Evolutionary conservation across 2,888 invertebrate species (phyloP).

Genomic region (Dryadula phaetusa): DNA sequence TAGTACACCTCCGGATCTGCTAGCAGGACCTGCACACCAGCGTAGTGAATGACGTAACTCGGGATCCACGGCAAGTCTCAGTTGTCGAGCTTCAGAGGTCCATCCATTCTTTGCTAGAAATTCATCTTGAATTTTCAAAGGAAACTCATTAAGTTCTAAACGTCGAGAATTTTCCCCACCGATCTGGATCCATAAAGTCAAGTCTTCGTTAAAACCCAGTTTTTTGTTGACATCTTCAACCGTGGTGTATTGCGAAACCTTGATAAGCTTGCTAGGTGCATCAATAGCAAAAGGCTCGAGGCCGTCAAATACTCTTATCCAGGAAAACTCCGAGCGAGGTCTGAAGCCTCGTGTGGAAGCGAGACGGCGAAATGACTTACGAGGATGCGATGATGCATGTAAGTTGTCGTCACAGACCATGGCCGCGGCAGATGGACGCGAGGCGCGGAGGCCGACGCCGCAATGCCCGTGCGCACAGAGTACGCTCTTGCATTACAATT

Average conservation of each 20-base stretch:
- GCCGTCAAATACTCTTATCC: constrained; percentile 86
- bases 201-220: constrained; percentile 77
- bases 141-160: constrained; percentile 81
- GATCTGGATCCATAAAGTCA: constrained; percentile 82
- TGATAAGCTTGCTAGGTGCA: constrained; percentile 82
- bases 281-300: constrained; percentile 77
- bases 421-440: constrained; percentile 57
- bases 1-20: constrained; percentile 71
- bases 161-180: constrained; percentile 84
- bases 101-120: constrained; percentile 85
- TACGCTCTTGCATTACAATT: constrained; percentile 78
- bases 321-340: constrained; percentile 76
- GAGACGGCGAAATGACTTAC: constrained; percentile 79
- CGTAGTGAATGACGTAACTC: constrained; percentile 85
- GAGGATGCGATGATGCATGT: constrained; percentile 79
- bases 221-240: constrained; percentile 81
- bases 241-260: constrained; percentile 83
- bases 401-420: constrained; percentile 80
- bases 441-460: constrained; percentile 65
- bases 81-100: constrained; percentile 83
- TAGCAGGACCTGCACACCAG: constrained; percentile 86
- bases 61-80: constrained; percentile 87
- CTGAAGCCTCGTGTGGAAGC: constrained; percentile 81
- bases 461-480: constrained; percentile 61
- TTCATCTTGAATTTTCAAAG: constrained; percentile 86